Evolutionary conservation across 2,113 vertebrate species (phyloP).

Genomic region (Dromaius novaehollandiae): DNA sequence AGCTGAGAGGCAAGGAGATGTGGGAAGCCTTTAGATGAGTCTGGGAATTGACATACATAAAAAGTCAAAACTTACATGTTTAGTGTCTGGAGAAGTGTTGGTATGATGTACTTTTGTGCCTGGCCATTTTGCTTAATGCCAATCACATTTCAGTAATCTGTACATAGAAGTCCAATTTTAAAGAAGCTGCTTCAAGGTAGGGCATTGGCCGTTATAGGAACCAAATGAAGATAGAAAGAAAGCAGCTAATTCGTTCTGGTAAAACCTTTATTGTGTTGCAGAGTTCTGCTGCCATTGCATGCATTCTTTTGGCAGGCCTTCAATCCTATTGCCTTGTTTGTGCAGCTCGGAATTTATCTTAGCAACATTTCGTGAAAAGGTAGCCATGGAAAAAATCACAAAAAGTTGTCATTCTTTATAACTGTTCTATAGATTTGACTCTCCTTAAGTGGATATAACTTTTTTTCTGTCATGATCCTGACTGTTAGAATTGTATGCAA

Average conservation of each 20-base stretch:
- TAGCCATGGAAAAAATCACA: background rate
- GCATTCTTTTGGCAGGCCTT: background rate
- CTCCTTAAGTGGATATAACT: background rate
- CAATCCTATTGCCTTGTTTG: background rate
- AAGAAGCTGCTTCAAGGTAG: background rate
- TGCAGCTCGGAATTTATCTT: background rate
- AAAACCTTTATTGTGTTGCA: background rate
- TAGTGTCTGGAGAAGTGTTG: background rate
- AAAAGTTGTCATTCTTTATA: background rate
- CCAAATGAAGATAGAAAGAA: background rate
- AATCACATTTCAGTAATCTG: background rate
- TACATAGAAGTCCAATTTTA: background rate
- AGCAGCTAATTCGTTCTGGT: background rate
- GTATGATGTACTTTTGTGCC: background rate
- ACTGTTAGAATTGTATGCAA: background rate
- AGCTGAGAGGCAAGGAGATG: background rate
- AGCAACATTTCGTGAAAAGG: slow-evolving; percentile 9
- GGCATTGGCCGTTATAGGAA: background rate
- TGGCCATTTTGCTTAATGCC: background rate
- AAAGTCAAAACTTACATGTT: background rate
- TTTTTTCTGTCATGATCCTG: background rate
- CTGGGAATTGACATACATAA: background rate
- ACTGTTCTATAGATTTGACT: background rate
- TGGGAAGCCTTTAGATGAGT: background rate
- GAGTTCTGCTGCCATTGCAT: background rate